Conservation (phyloP, 1,140 invertebrate species). For the Eubasilissa regina region DNA sequence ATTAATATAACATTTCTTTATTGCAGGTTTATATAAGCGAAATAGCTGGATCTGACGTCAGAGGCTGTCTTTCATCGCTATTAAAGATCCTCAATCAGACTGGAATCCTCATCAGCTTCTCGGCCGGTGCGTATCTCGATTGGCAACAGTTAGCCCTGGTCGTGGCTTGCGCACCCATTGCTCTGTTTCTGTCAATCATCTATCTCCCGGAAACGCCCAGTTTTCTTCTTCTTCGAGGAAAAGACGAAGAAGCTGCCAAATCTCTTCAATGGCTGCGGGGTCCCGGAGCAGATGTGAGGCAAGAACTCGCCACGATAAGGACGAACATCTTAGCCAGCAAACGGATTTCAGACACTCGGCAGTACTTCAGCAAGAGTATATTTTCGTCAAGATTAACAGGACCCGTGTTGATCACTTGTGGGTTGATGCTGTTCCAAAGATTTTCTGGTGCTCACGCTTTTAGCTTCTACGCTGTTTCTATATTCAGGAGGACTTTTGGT, state of each 20-base stretch:
- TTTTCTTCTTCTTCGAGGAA: constrained; percentile 81
- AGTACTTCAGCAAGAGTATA: constrained; percentile 67
- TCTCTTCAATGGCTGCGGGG: constrained; percentile 85
- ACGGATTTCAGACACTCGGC: constrained; percentile 63
- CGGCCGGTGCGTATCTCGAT: constrained; percentile 84
- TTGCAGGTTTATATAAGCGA: constrained; percentile 90
- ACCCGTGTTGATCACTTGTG: constrained; percentile 85
- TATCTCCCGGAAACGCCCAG: constrained; percentile 89
- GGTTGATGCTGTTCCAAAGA: constrained; percentile 88
- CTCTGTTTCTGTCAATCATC: constrained; percentile 79
- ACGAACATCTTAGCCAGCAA: constrained; percentile 77
- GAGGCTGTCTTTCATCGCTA: constrained; percentile 88
- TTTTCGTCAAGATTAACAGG: constrained; percentile 74
- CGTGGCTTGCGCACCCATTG: constrained; percentile 81
- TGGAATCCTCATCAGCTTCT: constrained; percentile 87
- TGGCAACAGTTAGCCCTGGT: constrained; percentile 87
- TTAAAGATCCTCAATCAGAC: constrained; percentile 89
- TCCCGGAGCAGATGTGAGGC: constrained; percentile 79
- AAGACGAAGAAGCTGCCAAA: constrained; percentile 84
- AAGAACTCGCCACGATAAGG: constrained; percentile 79
- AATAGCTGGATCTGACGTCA: constrained; percentile 87
- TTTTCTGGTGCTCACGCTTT: constrained; percentile 88
- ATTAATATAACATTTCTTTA: too few species aligned
- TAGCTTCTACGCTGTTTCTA: constrained; percentile 86
- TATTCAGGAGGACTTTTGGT: constrained; percentile 84